Percentiles rank a stretch among this genome's conserved stretches.
These are phyloP conservation scores for Chelonoidis abingdonii DNA, from an alignment of 2,113 vertebrate species.

Conservation along the genomic window DNA sequence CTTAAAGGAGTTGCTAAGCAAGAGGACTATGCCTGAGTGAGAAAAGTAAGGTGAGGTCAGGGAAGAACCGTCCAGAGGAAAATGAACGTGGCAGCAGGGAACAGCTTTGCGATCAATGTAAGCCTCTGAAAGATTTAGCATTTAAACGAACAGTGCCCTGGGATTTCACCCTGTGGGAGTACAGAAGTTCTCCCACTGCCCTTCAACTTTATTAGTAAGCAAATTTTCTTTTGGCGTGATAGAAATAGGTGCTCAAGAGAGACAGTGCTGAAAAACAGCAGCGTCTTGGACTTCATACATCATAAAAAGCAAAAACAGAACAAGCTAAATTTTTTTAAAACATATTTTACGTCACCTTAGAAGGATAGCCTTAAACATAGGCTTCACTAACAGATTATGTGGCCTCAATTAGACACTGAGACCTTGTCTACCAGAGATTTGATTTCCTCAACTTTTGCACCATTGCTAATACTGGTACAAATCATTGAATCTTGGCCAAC, in stretches of 20 bases:
- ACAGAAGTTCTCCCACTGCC: background rate
- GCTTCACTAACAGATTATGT: too few relatives aligned
- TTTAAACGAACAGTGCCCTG: fast-evolving
- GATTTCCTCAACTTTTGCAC: background rate
- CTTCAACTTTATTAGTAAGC: fast-evolving
- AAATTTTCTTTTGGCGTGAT: background rate
- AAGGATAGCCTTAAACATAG: background rate
- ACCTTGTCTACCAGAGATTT: background rate
- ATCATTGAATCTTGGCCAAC: background rate
- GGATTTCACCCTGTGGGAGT: background rate
- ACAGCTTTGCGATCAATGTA: background rate
- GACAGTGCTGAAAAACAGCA: background rate
- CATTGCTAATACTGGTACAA: background rate
- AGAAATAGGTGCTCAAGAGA: background rate
- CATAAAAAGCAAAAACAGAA: background rate
- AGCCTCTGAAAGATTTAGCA: background rate
- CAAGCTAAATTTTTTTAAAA: background rate
- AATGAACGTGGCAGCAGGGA: background rate
- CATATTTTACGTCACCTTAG: background rate
- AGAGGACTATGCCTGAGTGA: background rate
- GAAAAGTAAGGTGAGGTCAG: background rate
- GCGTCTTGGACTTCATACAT: background rate
- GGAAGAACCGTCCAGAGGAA: background rate
- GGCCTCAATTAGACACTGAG: background rate
- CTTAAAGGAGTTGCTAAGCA: background rate